Evolutionary conservation across 2,888 invertebrate genomes (phyloP).

Genomic region (Acleris laterana): DNA sequence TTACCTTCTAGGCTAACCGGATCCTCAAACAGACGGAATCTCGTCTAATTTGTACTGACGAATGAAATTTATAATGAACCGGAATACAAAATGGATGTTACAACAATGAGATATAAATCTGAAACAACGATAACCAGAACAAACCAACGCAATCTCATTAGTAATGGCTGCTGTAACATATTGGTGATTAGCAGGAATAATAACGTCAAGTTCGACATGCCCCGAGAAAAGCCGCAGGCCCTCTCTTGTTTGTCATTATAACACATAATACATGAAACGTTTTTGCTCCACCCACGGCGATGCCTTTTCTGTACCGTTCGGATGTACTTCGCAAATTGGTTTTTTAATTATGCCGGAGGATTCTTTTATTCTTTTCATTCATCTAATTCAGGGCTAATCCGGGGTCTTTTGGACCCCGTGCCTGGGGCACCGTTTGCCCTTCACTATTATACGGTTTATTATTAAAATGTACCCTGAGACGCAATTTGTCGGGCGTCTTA

Average conservation of each 20-base stretch:
- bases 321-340: slow-evolving; percentile 60
- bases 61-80: slow-evolving; percentile 8
- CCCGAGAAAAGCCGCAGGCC: slow-evolving; percentile 32
- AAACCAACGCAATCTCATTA: slow-evolving; percentile 29
- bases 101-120: neutral
- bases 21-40: too few relatives aligned
- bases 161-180: slow-evolving; percentile 27
- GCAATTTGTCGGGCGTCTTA: slow-evolving; percentile 52
- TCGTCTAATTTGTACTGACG: neutral
- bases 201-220: slow-evolving; percentile 23
- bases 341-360: slow-evolving; percentile 68
- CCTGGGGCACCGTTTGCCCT: slow-evolving; percentile 55
- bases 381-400: slow-evolving; percentile 62
- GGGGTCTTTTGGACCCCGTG: slow-evolving; percentile 49
- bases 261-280: slow-evolving; percentile 37
- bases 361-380: slow-evolving; percentile 61
- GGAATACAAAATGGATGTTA: neutral
- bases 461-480: slow-evolving; percentile 47
- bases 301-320: slow-evolving; percentile 45
- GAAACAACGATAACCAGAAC: slow-evolving; percentile 14
- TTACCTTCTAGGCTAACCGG: too few relatives aligned
- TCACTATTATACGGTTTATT: slow-evolving; percentile 55
- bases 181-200: slow-evolving; percentile 34
- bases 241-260: slow-evolving; percentile 42
- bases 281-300: slow-evolving; percentile 44